Evolutionary conservation across 2,888 invertebrate genomes (phyloP), one percentile per base, ranked within the genome.

Genomic region (Ptychoptera contaminata): DNA sequence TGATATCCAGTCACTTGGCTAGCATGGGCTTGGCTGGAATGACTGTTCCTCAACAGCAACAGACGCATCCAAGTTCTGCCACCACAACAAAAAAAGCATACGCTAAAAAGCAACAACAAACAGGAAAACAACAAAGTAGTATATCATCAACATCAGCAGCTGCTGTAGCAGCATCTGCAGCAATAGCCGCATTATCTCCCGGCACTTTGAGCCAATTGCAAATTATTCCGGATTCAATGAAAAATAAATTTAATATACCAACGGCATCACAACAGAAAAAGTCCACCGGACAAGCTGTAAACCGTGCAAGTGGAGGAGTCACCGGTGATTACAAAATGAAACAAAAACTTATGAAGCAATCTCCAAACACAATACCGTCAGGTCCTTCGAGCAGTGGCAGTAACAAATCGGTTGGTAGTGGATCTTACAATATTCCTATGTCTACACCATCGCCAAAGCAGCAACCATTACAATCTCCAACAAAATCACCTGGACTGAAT

Each of bases 361-460:
- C 34, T 6, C 10, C 34, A 8, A 34, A 34, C n/a, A 34, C 34
- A 34, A 34, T 34, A n/a, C 10, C 34, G 9, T 34, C 34, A 34
- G 34, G n/a, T 6, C 34, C 34, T 4, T 34, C 23, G 23, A 23
- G 23, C 23, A 23, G 23, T 23, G 23, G 23, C 23, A 23, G 23
- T 7, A 23, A 23, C 10, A 30, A 30, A 15, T 31, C 40, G 11
- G 16, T 40, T 10, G 34, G 43, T 8, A 16, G n/a, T 37, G n/a
- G 38, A n/a, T 8, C 35, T 32, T 15, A 31, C 2, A 23, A 29
- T 10, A n/a, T 14, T 31, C 10, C 30, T 11, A 16, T 34, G 15
- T 45, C 45, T 23, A 36, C 50, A 7, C 37, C 44, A 35, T 45
- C 48, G 46, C 43, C 46, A 7, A 38, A 41, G 30, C 41, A 30